Base-by-base conservation (phyloP, 2,113 vertebrate species). In the Seriola aureovittata region DNA sequence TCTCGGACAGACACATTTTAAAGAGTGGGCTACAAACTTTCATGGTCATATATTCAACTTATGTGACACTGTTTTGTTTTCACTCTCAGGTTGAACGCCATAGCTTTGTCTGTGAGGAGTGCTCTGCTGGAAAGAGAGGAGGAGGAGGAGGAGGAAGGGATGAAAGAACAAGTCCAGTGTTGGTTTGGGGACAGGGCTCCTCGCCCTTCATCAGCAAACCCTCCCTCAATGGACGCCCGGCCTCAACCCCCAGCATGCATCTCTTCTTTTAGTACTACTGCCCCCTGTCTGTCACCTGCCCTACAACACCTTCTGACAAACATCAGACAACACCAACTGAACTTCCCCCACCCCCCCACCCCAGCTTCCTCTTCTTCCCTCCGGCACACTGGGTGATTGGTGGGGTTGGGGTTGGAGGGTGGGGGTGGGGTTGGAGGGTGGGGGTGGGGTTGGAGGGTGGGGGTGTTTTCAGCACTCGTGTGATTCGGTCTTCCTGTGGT, bases 181-280 rank as follows among this genome's bases (percentile, higher is more conserved):
- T 65, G 32, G 11, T 76, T 78, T 68, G 36, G 79, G 69, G 75
- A 77, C 69, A 34, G 59, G 66, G 69, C 72, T 82, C 75, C 67
- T 75, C 62, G 42, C 80, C 77, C 64, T 75, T 58, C 75, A 44
- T 44, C 68, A 72, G 68, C 88, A 81, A 84, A 81, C 75, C 91
- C 81, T 75, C 87, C 84, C 67, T 79, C 82, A 78, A 85, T 82
- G 81, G 90, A 86, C 57, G 21, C 71, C 63, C 59, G 14, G 74
- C 75, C 71, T 87, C 81, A 65, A 66, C 59, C 72, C 89, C 92
- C 89, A 93, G 94, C 94, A 94, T 92, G 92, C 91, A 84, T 82
- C 90, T 91, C 86, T 91, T 82, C 87, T 85, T 85, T 64, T 73
- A 79, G 80, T 65, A 64, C 80, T 32, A 77, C 52, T 84, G 69